Percentiles rank a stretch among this genome's conserved stretches.
Conservation (phyloP, 2,113 vertebrate species). For the Ailurus styani region DNA sequence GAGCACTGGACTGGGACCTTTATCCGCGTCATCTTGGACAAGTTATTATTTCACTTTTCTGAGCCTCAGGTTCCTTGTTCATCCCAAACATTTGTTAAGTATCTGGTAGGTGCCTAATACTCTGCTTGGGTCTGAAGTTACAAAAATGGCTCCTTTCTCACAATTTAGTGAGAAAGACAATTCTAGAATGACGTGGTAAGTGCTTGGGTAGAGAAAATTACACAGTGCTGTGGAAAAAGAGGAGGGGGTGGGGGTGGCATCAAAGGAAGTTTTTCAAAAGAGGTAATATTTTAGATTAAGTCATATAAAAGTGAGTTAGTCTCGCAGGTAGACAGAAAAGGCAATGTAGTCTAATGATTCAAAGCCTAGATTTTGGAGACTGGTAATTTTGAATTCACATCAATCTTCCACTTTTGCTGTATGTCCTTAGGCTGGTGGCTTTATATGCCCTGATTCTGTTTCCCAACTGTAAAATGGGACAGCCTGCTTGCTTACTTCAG, state of each 20-base stretch:
- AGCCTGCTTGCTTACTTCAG: background rate
- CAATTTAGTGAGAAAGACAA: constrained; percentile 1
- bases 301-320: background rate
- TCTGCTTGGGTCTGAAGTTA: background rate
- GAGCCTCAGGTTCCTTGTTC: constrained; percentile 20
- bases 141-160: background rate
- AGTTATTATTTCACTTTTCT: constrained; percentile 27
- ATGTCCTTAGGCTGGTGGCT: background rate
- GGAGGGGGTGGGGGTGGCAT: background rate
- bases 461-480: background rate
- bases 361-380: constrained; percentile 15
- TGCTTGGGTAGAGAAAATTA: background rate
- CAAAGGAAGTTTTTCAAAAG: background rate
- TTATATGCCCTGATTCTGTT: background rate
- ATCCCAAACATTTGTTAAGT: constrained; percentile 45
- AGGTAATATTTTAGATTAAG: background rate
- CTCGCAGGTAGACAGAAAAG: background rate
- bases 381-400: constrained; percentile 1
- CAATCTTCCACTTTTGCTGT: background rate
- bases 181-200: background rate
- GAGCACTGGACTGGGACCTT: background rate
- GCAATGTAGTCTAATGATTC: background rate
- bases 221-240: background rate
- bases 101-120: background rate
- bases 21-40: constrained; percentile 12